Conservation (phyloP, 2,113 vertebrate species). For the Erythrolamprus reginae region DNA sequence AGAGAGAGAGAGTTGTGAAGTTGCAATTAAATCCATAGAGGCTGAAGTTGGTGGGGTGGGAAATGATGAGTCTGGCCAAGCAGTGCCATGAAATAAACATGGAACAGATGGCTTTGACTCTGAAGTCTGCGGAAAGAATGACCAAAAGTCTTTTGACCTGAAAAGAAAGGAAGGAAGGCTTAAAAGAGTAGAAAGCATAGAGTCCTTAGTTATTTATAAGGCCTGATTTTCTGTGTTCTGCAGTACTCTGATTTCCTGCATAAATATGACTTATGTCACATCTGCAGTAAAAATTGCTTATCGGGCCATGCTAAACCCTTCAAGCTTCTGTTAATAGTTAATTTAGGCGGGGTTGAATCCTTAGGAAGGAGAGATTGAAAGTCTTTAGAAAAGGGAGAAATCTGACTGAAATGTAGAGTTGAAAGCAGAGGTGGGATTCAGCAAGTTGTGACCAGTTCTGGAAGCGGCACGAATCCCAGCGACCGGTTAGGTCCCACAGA, state of each 20-base stretch:
- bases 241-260: not conserved
- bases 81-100: not conserved
- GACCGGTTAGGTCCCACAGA: too few relatives aligned
- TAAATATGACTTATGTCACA: not conserved
- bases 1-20: not conserved
- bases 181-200: not conserved
- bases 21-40: not conserved
- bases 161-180: not conserved
- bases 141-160: not conserved
- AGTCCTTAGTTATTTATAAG: not conserved
- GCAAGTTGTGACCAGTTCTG: too few relatives aligned
- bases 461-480: too few relatives aligned
- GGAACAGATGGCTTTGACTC: not conserved
- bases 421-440: too few relatives aligned
- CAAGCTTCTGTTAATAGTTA: not conserved
- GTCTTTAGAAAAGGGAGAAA: not conserved
- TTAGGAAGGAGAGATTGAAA: not conserved
- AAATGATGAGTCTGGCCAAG: not conserved
- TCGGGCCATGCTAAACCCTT: not conserved
- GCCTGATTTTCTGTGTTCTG: not conserved
- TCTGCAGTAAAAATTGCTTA: not conserved
- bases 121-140: not conserved
- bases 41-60: not conserved
- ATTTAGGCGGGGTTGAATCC: not conserved
- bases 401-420: not conserved